Evolutionary conservation across 1,140 invertebrate genomes (phyloP).

Genomic region (Leptestheria dahalacensis): DNA sequence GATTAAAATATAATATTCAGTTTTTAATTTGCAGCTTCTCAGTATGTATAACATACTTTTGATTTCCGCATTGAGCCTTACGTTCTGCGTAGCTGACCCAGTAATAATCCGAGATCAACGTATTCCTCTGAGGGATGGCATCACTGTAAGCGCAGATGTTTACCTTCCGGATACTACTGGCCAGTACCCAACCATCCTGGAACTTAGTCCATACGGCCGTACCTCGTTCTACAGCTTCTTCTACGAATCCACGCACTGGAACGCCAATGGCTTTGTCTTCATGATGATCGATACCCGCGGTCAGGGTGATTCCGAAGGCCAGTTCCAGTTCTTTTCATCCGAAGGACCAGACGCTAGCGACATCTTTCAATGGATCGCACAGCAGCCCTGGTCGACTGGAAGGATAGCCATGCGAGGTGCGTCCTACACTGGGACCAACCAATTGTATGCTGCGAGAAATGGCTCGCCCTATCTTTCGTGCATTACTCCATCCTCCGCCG

Average conservation of each 20-base stretch:
- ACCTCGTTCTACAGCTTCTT: background rate
- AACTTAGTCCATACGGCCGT: background rate
- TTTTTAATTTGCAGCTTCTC: no score
- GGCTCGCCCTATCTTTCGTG: background rate
- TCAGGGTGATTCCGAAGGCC: background rate
- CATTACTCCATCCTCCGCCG: background rate
- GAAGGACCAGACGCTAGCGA: background rate
- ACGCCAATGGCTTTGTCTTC: background rate
- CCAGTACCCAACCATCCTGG: background rate
- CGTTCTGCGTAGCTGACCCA: no score
- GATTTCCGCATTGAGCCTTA: no score
- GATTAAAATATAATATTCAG: no score
- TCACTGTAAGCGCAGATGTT: background rate
- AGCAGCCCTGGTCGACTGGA: background rate
- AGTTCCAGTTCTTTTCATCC: background rate
- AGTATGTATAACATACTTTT: no score
- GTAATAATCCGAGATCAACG: no score
- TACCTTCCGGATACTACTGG: background rate
- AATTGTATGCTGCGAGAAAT: background rate
- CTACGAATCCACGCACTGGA: background rate
- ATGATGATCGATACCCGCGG: background rate
- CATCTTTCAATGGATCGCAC: background rate
- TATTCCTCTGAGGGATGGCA: background rate
- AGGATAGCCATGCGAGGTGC: background rate
- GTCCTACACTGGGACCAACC: background rate